Base-by-base conservation (phyloP, 2,113 vertebrate species). In the Phalacrocorax brasilianus region DNA sequence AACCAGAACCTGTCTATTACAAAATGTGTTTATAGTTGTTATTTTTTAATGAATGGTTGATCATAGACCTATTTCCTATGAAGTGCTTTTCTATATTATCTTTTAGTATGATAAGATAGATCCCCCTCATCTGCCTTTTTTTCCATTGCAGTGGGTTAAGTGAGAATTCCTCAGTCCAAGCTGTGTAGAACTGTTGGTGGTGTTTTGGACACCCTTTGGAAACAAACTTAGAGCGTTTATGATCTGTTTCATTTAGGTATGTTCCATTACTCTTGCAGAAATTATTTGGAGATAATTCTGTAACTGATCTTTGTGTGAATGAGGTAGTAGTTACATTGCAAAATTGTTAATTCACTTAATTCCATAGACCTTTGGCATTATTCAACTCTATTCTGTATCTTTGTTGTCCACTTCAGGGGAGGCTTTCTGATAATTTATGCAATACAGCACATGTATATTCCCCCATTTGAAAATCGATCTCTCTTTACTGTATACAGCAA, bases 111-210 rank as follows among this genome's bases (percentile, higher is more conserved):
- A 8, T 38, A 28, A 8, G 17, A 49, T 4, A 27, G 27, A 59
- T 68, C 6, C 14, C n/a, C 22, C 67, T 76, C 3, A 1, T 47
- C 49, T 67, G 23, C 5, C 33, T 53, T 33, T 84, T 40, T 45
- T 40, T 10, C 63, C 14, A 9, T 30, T 35, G 21, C 32, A 11
- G 21, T 52, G 44, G 18, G 40, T 35, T 32, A 2, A 84, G 45
- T 12, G 5, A 77, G 17, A 0, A 0, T 74, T 62, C 14, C 32
- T 63, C 40, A n/a, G 47, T 22, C 47, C 47, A 38, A 83, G n/a
- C n/a, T 42, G 35, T 1, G 4, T 1, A 49, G 63, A 83, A 73
- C 24, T 65, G 50, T 23, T 65, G 15, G 24, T 14, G 15, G 17
- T 85, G 10, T 26, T 80, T 68, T 28, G 8, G 14, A n/a, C 8